Percentiles rank a stretch among this genome's conserved stretches.
Conservation (phyloP, 2,888 invertebrate species). For the Aromia moschata region DNA sequence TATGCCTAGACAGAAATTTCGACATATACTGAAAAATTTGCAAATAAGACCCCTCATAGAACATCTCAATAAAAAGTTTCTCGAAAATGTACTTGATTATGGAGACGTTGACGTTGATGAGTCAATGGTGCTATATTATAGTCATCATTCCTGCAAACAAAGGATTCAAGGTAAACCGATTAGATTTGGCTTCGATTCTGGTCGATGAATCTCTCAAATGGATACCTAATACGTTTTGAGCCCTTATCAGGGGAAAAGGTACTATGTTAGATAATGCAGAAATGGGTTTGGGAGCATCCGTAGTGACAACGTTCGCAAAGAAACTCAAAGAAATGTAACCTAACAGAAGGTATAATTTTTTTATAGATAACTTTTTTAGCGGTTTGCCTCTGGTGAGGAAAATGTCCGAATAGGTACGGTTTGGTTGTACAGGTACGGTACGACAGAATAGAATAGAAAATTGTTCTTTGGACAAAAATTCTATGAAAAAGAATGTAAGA, state of each 20-base stretch:
- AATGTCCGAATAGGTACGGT: not conserved
- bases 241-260: not conserved
- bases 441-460: not conserved
- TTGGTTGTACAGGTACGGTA: not conserved
- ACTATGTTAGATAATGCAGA: slow-evolving; percentile 1
- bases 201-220: slow-evolving; percentile 5
- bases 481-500: not conserved
- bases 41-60: slow-evolving; percentile 10
- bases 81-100: slow-evolving; percentile 1
- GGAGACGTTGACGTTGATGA: slow-evolving; percentile 6
- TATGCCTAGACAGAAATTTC: slow-evolving; percentile 8
- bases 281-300: slow-evolving; percentile 7
- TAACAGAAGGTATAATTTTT: not conserved
- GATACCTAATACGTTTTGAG: slow-evolving; percentile 5
- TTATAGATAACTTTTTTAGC: not conserved
- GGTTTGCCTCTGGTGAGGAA: not conserved
- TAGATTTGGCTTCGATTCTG: slow-evolving; percentile 2
- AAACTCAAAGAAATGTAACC: not conserved
- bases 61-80: slow-evolving; percentile 2
- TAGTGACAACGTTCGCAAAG: slow-evolving; percentile 3
- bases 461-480: not conserved
- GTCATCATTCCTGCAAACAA: slow-evolving; percentile 8
- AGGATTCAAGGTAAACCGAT: slow-evolving; percentile 12
- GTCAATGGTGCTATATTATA: slow-evolving; percentile 3
- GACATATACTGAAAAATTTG: slow-evolving; percentile 8